phyloP scores from a whole-genome alignment of 2,113 vertebrate species.

The Arvicanthis niloticus region DNA sequence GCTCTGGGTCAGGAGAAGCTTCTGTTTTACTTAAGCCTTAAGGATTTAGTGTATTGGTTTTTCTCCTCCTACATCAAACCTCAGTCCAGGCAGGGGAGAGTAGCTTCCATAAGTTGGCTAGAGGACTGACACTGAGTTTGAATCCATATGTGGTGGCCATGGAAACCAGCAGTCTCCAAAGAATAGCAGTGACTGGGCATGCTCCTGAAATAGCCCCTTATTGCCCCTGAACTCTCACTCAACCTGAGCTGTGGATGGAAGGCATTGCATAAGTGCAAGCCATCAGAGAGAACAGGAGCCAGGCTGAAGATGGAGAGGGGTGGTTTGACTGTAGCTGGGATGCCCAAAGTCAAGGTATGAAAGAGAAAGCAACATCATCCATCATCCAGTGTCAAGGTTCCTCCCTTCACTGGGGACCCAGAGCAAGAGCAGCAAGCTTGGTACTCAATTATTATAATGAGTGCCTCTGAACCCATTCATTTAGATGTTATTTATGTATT shows the following conservation, averaged over 20 bases:
- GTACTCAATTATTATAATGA: neutral
- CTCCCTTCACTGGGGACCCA: neutral
- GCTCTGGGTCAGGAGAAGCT: neutral
- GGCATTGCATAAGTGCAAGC: neutral
- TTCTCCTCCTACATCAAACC: neutral
- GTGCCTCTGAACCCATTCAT: neutral
- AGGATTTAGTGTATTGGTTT: neutral
- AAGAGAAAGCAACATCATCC: neutral
- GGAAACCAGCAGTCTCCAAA: neutral
- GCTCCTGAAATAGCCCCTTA: neutral
- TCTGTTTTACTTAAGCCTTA: neutral
- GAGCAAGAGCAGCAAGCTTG: neutral
- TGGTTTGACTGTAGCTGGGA: neutral
- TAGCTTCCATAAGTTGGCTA: neutral
- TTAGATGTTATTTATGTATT: constrained; percentile 51
- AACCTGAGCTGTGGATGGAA: neutral
- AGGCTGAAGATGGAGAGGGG: neutral
- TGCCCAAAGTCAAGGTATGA: fast-evolving
- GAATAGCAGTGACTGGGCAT: neutral
- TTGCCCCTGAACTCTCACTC: neutral
- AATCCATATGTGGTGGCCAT: neutral
- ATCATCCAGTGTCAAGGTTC: neutral
- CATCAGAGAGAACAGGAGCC: neutral
- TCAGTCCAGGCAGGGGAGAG: neutral
- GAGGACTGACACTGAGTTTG: neutral